Base-by-base conservation (phyloP, 2,888 invertebrate species). In the Selenia dentaria region DNA sequence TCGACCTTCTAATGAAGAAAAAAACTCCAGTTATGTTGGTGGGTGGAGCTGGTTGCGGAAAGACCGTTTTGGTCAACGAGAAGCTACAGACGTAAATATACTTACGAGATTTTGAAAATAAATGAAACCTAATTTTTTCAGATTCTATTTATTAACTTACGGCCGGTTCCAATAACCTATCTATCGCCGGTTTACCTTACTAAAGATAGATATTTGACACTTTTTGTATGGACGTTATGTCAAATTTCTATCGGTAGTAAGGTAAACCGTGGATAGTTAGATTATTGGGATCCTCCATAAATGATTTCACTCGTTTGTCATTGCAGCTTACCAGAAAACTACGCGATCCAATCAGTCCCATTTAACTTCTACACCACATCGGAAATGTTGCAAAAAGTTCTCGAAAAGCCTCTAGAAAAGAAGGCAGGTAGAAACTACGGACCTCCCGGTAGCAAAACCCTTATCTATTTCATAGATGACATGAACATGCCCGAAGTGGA, bases 401-500 rank as follows among this genome's bases (percentile, higher is more conserved):
- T 99, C 42, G 99, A 99, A 76, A 98, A 97, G 74, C 97, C 98
- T 3, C 79, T 99, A 46, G 99, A 99, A 79, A 99, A 99, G 89
- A 99, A 99, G 81, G 98, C 98, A 6, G 96, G 97, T 4, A 92
- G 98, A 54, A 98, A 98, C 85, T 99, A 95, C 70, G 99, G 98
- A 0, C 99, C 99, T 8, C 98, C 98, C 0, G 98, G 98, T 8
- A 98, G 95, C 67, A 98, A 98, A 83, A 96, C 96, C 0, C 90
- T 99, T 27, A 94, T 99, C 52, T 99, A 98, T 79, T 99, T 99
- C 74, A 95, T 99, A 49, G 99, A 99, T 72, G 99, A 99, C 70
- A 95, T 99, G 95, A 99, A 99, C 74, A 99, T 99, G 98, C 98
- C 99, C 0, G 98, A 98, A 92, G 97, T 96, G 11, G 92, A 92